Evolutionary conservation across 2,797 vertebrate genomes (phyloP).

Genomic region (Adrianichthys oophorus): DNA sequence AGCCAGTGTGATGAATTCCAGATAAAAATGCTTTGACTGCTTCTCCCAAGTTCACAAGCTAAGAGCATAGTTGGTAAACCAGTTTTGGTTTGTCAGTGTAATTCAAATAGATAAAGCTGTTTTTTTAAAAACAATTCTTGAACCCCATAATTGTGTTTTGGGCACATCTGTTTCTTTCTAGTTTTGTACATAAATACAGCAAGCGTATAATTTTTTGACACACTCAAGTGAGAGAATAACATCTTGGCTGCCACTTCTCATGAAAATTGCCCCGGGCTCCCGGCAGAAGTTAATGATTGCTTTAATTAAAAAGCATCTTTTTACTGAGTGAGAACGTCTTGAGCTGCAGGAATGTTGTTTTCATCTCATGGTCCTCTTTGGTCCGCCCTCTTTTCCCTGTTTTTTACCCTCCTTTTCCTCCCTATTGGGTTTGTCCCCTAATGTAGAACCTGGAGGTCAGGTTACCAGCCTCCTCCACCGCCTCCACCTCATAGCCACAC

Average conservation of each 20-base stretch:
- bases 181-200: slow-evolving; percentile 40
- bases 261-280: slow-evolving; percentile 44
- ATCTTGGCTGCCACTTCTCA: slow-evolving; percentile 42
- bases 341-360: slow-evolving; percentile 79
- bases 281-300: slow-evolving; percentile 48
- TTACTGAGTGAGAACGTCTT: slow-evolving; percentile 62
- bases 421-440: slow-evolving; percentile 64
- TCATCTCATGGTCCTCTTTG: slow-evolving; percentile 58
- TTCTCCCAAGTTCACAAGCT: slow-evolving; percentile 24
- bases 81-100: slow-evolving; percentile 15
- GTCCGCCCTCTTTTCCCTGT: slow-evolving; percentile 24
- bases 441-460: slow-evolving; percentile 69
- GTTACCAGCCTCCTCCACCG: slow-evolving; percentile 73
- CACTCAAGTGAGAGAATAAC: slow-evolving; percentile 48
- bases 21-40: slow-evolving; percentile 38
- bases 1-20: slow-evolving; percentile 25
- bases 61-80: slow-evolving; percentile 51
- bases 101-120: slow-evolving; percentile 26
- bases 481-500: slow-evolving; percentile 69
- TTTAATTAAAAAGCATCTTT: slow-evolving; percentile 78
- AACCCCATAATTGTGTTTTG: slow-evolving; percentile 51
- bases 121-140: slow-evolving; percentile 47
- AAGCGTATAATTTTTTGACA: slow-evolving; percentile 63
- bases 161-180: slow-evolving; percentile 65
- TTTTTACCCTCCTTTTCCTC: slow-evolving; percentile 23